Evolutionary conservation across 1,140 invertebrate species (phyloP).

Genomic region (Polyergus mexicanus): DNA sequence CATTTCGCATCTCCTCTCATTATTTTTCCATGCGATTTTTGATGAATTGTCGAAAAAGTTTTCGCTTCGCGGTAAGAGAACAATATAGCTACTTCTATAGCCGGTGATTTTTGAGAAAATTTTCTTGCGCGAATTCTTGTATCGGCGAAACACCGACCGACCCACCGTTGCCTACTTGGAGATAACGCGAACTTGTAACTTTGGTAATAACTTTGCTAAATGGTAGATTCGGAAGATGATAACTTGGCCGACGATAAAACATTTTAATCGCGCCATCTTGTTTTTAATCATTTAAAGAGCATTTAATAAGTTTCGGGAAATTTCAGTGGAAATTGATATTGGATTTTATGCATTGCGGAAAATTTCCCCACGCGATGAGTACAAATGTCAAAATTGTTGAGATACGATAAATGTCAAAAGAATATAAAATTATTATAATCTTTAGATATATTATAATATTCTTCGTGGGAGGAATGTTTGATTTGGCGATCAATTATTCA

Average conservation of each 20-base stretch:
- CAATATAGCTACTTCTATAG: slow-evolving; percentile 1
- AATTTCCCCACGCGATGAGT: background rate
- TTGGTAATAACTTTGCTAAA: slow-evolving; percentile 37
- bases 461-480: slow-evolving; percentile 27
- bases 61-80: background rate
- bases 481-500: slow-evolving; percentile 34
- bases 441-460: background rate
- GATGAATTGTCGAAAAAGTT: background rate
- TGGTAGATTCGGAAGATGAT: slow-evolving; percentile 38
- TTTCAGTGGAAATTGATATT: slow-evolving; percentile 6
- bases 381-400: slow-evolving; percentile 20
- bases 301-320: background rate
- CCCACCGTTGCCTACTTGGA: background rate
- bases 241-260: slow-evolving; percentile 41
- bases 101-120: slow-evolving; percentile 17
- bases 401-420: background rate
- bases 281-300: slow-evolving; percentile 31
- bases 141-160: background rate
- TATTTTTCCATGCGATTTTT: background rate
- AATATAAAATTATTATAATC: background rate
- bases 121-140: background rate
- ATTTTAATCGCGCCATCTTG: slow-evolving; percentile 19
- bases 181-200: slow-evolving; percentile 24
- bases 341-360: slow-evolving; percentile 31
- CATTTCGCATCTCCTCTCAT: background rate